These are phyloP conservation scores for Heteromormyrus szaboi DNA, from an alignment of 2,797 vertebrate species.

Conservation along the genomic window DNA sequence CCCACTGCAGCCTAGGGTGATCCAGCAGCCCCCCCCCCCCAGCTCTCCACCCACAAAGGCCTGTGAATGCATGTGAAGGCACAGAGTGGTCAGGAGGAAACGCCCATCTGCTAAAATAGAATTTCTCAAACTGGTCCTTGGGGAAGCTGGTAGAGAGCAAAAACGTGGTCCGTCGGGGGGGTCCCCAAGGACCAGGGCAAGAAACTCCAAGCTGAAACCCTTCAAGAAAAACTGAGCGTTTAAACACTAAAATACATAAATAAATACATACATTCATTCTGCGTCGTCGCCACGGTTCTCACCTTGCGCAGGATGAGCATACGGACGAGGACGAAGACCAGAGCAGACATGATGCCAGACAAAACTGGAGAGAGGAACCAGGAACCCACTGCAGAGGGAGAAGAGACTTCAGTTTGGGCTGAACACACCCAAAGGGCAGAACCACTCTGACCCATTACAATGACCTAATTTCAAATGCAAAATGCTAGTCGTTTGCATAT, in stretches of 20 bases:
- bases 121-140: background rate
- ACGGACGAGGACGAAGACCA: slow-evolving; percentile 86
- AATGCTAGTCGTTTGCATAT: background rate
- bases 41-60: background rate
- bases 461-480: background rate
- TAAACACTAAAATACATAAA: background rate
- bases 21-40: too few relatives aligned
- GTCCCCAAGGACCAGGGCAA: background rate
- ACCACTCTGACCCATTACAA: background rate
- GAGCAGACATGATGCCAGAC: slow-evolving; percentile 87
- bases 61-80: background rate
- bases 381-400: slow-evolving; percentile 71
- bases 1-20: background rate
- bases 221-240: background rate
- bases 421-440: background rate
- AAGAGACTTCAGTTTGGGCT: background rate
- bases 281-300: slow-evolving; percentile 31
- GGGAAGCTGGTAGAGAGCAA: background rate
- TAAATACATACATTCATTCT: background rate
- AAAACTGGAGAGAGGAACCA: slow-evolving; percentile 96
- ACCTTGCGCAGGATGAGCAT: slow-evolving; percentile 89
- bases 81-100: background rate
- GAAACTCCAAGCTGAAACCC: background rate
- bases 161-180: background rate
- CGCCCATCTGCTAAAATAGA: background rate